Evolutionary conservation across 2,888 invertebrate genomes (phyloP), one percentile per base, ranked within the genome.

Genomic region (Axea sp.): DNA sequence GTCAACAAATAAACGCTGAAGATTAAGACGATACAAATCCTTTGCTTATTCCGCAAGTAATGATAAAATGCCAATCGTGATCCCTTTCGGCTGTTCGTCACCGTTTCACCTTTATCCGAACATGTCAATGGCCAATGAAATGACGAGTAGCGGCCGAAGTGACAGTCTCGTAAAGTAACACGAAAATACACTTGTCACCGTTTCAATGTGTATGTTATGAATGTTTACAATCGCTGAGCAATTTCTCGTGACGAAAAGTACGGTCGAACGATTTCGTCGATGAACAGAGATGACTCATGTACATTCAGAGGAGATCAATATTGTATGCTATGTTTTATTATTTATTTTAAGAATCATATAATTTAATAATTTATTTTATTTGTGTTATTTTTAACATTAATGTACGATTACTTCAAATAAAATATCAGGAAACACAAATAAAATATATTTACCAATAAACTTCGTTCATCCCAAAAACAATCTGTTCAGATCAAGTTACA

Each of bases 51-150:
- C 60, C 30, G 39, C 47, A 33, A 57, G 45, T 37, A 39, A 73
- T 77, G 80, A 82, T 80, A 77, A 82, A 80, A 81, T 78, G 74
- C 77, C 77, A 77, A 77, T 76, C 75, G 53, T 68, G 59, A 43
- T 45, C 47, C 65, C 59, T 26, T 59, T 59, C 53, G 59, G 49
- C 47, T 65, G 57, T 69, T 71, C 68, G 75, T 75, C 62, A 76
- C 76, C 67, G 76, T 76, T 76, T 77, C 74, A 75, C 74, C 77
- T 76, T 49, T 75, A 43, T 33, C 60, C 57, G 51, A 31, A 24
- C 57, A 72, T 60, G 68, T 76, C 74, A 76, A 76, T 75, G 72
- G 64, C 39, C 75, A 39, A 73, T 60, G 57, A 75, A 78, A 80
- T 79, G 81, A 80, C 79, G 77, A 79, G 80, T 78, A 77, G 77